Evolutionary conservation across 2,797 vertebrate species (phyloP), one percentile per base, ranked within the genome.

Genomic region (Strix occidentalis): DNA sequence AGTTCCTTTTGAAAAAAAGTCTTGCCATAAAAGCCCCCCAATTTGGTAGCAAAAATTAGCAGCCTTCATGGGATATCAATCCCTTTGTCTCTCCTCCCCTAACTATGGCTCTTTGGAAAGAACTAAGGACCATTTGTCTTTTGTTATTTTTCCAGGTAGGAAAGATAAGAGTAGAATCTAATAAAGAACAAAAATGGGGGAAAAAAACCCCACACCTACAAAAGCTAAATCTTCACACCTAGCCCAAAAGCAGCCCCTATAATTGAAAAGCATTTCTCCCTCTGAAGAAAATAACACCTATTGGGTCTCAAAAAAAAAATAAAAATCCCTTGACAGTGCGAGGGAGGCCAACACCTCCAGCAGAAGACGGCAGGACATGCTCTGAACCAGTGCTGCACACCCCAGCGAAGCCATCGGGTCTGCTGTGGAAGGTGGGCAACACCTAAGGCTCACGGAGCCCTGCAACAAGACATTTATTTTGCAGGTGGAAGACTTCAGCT

Each of bases 161-260:
- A 87, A 93, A 89, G 95, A 83, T 70, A 92, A 93, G 78, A 91
- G 75, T 6, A 65, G 57, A 86, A 80, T 37, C 75, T 89, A 80
- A 94, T 77, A 81, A 91, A 85, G 90, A 74, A 93, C 66, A 95
- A 93, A 95, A 95, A 82, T 11, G 29, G 39, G n/a, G 39, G 29
- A 50, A 50, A 45, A 48, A 45, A 45, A 45, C 43, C 43, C 43
- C 66, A 72, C 60, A 39, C 89, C 81, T 90, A 92, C 90, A 95
- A 93, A 87, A 95, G 95, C 89, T 45, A 57, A 70, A 92, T 93
- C 94, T 95, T 97, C 96, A 95, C 95, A 95, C 95, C 94, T 92
- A 28, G 3, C 79, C 94, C 92, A 37, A 74, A 87, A 83, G 13
- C 53, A 3, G 87, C 53, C 84, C 82, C 84, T 91, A 1, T 83